phyloP scores from a whole-genome alignment of 2,797 vertebrate species.

The Danio choprae region DNA sequence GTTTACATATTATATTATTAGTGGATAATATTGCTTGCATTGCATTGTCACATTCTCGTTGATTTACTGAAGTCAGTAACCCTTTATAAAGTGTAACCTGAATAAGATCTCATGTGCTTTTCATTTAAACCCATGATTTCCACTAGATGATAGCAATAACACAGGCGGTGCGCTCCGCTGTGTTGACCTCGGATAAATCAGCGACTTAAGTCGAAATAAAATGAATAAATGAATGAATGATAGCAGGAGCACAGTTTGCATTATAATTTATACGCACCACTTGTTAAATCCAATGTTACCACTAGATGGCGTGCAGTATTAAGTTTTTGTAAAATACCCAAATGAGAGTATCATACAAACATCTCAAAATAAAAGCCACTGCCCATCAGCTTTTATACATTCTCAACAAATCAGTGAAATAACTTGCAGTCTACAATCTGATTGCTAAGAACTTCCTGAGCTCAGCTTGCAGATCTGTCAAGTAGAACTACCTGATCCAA shows the following conservation, averaged over 20 bases:
- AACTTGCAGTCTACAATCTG: background rate
- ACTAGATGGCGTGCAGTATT: constrained; percentile 6
- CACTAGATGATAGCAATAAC: background rate
- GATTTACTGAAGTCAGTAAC: too few relatives aligned
- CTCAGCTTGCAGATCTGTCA: background rate
- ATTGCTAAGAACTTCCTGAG: background rate
- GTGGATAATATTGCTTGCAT: too few relatives aligned
- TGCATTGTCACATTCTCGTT: too few relatives aligned
- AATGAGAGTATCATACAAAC: background rate
- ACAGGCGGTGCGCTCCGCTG: background rate
- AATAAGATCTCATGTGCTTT: background rate
- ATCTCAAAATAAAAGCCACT: background rate
- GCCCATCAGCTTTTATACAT: background rate
- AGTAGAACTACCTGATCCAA: background rate
- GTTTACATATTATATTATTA: too few relatives aligned
- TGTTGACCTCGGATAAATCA: too few relatives aligned
- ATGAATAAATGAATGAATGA: too few relatives aligned
- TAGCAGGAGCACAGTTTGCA: background rate
- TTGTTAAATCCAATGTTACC: background rate
- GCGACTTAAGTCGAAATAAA: too few relatives aligned
- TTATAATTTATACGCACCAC: background rate
- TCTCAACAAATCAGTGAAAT: background rate
- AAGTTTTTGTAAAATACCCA: background rate
- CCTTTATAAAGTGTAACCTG: background rate
- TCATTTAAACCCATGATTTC: background rate